Percentiles rank a stretch among this genome's conserved stretches.
Evolutionary conservation across 2,113 vertebrate species (phyloP).

Genomic region (Hydrochoerus hydrochaeris): DNA sequence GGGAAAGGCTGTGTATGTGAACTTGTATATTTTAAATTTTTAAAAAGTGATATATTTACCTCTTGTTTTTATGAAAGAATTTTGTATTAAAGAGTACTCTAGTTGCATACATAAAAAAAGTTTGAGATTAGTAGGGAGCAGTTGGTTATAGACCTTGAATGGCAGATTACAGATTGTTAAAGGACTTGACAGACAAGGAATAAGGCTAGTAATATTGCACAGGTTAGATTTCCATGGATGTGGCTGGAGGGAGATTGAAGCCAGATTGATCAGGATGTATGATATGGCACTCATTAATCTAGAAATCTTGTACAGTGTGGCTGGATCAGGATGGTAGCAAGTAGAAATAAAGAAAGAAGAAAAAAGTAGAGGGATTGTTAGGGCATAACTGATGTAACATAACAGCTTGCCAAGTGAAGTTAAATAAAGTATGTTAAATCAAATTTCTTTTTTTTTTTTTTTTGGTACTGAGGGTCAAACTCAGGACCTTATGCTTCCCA

Average conservation of each 20-base stretch:
- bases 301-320: background rate
- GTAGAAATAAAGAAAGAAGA: background rate
- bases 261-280: background rate
- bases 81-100: background rate
- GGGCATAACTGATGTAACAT: background rate
- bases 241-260: background rate
- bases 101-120: background rate
- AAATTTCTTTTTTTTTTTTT: background rate
- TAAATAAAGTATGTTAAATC: background rate
- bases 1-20: background rate
- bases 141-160: constrained; percentile 16
- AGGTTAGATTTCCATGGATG: background rate
- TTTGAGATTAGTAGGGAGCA: background rate
- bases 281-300: background rate
- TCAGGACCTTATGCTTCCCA: no score
- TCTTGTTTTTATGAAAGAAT: constrained; percentile 34
- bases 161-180: background rate
- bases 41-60: background rate
- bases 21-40: background rate
- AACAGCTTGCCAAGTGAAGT: background rate
- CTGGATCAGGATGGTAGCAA: background rate
- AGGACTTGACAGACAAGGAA: background rate
- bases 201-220: background rate
- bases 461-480: no score
- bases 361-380: background rate